Evolutionary conservation across 2,797 vertebrate species (phyloP).

Genomic region (Crenichthys baileyi): DNA sequence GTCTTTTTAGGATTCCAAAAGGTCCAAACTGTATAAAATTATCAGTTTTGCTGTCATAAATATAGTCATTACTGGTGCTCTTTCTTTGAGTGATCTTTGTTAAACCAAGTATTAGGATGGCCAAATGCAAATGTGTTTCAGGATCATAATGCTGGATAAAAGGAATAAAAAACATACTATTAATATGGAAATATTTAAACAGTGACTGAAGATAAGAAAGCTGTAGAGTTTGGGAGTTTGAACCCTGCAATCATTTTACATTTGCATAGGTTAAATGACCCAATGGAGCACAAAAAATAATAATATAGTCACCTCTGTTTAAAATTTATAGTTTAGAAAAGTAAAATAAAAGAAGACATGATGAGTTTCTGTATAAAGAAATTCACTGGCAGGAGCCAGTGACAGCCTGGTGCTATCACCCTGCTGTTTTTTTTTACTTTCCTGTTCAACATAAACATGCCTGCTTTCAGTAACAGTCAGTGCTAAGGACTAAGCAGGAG

Average conservation of each 20-base stretch:
- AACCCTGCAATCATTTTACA: not conserved
- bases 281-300: not conserved
- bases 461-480: conserved; percentile 85
- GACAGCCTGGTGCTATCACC: conserved; percentile 79
- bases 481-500: conserved; percentile 79
- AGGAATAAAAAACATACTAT: not conserved
- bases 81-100: not conserved
- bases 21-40: not conserved
- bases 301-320: not conserved
- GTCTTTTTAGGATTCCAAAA: not conserved
- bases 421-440: conserved; percentile 76
- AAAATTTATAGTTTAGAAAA: not conserved
- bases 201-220: not conserved
- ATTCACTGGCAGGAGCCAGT: conserved; percentile 48
- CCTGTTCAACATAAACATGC: conserved; percentile 82
- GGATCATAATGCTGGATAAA: not conserved
- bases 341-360: conserved; percentile 32
- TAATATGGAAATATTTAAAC: too few species aligned
- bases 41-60: not conserved
- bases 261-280: not conserved
- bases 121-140: not conserved
- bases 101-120: not conserved
- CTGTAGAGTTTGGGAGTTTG: not conserved
- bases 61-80: not conserved
- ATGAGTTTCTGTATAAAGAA: conserved; percentile 44